These are phyloP conservation scores for Venturia canescens DNA, from an alignment of 1,140 invertebrate species.

Conservation along the genomic window DNA sequence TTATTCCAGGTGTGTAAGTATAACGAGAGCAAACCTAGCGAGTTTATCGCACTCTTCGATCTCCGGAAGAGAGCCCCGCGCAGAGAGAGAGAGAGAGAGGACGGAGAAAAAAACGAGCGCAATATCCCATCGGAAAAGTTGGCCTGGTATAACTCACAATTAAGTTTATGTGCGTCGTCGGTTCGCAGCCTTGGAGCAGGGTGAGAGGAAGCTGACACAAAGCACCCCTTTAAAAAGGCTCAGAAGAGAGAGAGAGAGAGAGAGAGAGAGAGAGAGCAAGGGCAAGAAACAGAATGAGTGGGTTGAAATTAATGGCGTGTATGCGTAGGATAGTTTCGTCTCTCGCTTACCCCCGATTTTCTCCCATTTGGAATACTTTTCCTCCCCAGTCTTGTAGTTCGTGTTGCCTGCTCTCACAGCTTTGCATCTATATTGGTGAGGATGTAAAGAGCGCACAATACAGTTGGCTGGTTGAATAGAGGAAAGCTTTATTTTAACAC, in stretches of 20 bases:
- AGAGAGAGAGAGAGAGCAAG: not conserved
- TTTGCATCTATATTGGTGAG: too few relatives aligned
- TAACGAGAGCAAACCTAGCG: too few relatives aligned
- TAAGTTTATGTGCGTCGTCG: conserved; percentile 42
- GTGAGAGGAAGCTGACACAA: not conserved
- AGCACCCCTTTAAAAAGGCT: not conserved
- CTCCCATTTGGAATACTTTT: not conserved
- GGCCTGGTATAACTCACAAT: conserved; percentile 39
- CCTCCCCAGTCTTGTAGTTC: too few relatives aligned
- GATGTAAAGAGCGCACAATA: too few relatives aligned
- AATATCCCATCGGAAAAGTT: conserved; percentile 38
- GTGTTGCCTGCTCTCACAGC: too few relatives aligned
- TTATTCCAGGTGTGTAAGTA: too few relatives aligned
- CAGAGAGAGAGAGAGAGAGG: too few relatives aligned
- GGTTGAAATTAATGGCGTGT: conserved; percentile 37
- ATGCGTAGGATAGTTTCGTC: conserved; percentile 38
- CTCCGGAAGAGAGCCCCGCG: too few relatives aligned
- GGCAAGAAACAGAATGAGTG: not conserved
- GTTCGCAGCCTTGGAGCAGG: conserved; percentile 10
- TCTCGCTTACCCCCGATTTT: conserved; percentile 6
- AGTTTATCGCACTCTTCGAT: too few relatives aligned
- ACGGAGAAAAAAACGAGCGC: not conserved
- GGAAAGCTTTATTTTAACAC: not conserved
- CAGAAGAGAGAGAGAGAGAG: not conserved
- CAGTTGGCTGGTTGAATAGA: not conserved